These are phyloP conservation scores for Triops cancriformis DNA, from an alignment of 1,140 invertebrate genomes.

Conservation along the genomic window DNA sequence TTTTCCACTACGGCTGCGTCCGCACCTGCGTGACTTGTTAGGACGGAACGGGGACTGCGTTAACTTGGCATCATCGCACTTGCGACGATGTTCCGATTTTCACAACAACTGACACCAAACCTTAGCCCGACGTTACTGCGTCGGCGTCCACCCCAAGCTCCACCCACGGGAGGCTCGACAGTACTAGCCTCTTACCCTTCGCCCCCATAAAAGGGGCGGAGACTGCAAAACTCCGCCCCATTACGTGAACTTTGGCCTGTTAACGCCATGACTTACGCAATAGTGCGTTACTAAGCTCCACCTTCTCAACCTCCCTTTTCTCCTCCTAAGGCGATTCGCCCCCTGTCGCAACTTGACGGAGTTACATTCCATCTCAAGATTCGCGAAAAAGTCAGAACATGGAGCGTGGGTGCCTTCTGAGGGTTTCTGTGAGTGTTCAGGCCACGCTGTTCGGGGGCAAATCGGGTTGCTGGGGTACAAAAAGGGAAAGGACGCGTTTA, in stretches of 20 bases:
- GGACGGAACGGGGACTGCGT: conserved; percentile 27
- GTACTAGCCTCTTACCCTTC: not conserved
- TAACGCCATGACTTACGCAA: not conserved
- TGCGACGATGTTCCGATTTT: conserved; percentile 4
- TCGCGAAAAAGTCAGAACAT: not conserved
- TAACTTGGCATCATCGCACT: conserved; percentile 19
- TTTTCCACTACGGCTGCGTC: conserved; percentile 28
- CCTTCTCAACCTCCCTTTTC: not conserved
- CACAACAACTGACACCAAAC: not conserved
- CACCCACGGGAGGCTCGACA: not conserved
- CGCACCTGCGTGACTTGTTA: conserved; percentile 27
- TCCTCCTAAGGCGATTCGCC: not conserved
- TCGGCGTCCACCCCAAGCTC: not conserved
- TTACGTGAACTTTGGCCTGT: not conserved
- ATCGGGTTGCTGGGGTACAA: not conserved
- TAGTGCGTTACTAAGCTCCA: not conserved
- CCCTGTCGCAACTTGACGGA: not conserved
- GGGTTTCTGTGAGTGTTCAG: too few relatives aligned
- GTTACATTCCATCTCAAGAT: not conserved
- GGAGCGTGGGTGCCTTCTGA: too few relatives aligned
- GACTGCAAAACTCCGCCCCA: not conserved
- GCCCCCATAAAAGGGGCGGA: not conserved
- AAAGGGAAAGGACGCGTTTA: not conserved
- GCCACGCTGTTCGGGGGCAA: not conserved
- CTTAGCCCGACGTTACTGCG: not conserved